Evolutionary conservation across 2,888 invertebrate genomes (phyloP), one percentile per base, ranked within the genome.

Genomic region (Hedya salicella): DNA sequence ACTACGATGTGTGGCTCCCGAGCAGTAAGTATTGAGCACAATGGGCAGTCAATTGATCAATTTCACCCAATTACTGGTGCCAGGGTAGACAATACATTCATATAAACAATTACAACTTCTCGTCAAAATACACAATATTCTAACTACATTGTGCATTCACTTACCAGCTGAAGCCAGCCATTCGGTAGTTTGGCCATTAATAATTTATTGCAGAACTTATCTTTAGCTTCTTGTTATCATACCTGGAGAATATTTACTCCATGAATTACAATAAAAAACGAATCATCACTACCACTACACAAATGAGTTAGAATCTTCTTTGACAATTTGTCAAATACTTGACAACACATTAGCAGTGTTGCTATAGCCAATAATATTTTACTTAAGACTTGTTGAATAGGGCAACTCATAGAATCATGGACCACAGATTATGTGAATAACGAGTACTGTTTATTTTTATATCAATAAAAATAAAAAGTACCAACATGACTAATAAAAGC

Each of bases 91-190:
- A 82, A 83, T 82, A 79, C 77, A 83, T 72, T 79, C 75, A 76
- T 73, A 81, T 75, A 85, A 82, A 87, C 74, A 85, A 83, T 76
- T 78, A 74, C 73, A 77, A 83, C 82, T 80, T 76, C 77, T 78
- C 44, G n/a, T 66, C 53, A 30, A 60, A 54, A 54, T 48, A 54
- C 14, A 46, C 13, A 13, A 17, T 54, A 54, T 40, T 30, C n/a
- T 79, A 76, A 76, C 71, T 75, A 69, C 69, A 75, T 69, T 71
- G 73, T 71, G 71, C 67, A 70, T 56, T 65, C 67, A 79, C 87
- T 89, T 76, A 92, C 93, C 93, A 93, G 86, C 89, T 93, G 87
- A 93, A 93, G 82, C 93, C 93, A 89, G 93, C 93, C 93, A 93
- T 93, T 93, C 92, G 93, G 88, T 89, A 83, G 78, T 83, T 86